phyloP scores from a whole-genome alignment of 2,888 invertebrate species.

The Acronicta leporina region DNA sequence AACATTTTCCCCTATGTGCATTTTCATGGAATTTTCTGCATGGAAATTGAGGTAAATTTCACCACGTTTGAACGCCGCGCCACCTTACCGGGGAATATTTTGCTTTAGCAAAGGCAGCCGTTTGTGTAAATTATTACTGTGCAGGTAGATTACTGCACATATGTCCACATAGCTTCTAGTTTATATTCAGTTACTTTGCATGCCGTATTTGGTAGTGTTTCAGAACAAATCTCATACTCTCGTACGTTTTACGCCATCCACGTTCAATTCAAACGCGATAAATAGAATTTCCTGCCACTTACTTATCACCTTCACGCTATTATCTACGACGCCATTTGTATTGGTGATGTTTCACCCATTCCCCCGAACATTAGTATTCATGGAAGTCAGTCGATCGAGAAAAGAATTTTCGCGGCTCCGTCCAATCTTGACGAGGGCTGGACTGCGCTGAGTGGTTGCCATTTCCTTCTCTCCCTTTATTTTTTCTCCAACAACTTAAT shows the following conservation, averaged over 20 bases:
- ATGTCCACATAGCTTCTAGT: slow-evolving; percentile 41
- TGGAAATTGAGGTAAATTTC: slow-evolving; percentile 78
- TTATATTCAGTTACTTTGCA: slow-evolving; percentile 48
- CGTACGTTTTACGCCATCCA: slow-evolving; percentile 4
- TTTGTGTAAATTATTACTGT: slow-evolving; percentile 73
- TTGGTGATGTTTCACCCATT: slow-evolving; percentile 72
- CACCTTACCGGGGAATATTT: slow-evolving; percentile 64
- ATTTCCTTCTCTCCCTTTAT: slow-evolving; percentile 82
- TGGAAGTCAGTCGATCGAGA: slow-evolving; percentile 86
- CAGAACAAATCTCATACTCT: slow-evolving; percentile 37
- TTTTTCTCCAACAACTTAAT: slow-evolving; percentile 85
- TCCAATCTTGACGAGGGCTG: slow-evolving; percentile 81
- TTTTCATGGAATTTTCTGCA: slow-evolving; percentile 84
- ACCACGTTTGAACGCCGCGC: slow-evolving; percentile 67
- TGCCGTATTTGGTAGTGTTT: slow-evolving; percentile 37
- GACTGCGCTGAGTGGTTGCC: slow-evolving; percentile 81
- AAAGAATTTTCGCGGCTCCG: slow-evolving; percentile 84
- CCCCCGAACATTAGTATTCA: slow-evolving; percentile 86
- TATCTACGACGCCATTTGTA: slow-evolving; percentile 75
- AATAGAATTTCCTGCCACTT: slow-evolving; percentile 51
- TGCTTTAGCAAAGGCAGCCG: slow-evolving; percentile 61
- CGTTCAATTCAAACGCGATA: slow-evolving; percentile 28
- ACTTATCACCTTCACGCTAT: slow-evolving; percentile 67
- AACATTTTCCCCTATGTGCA: slow-evolving; percentile 82
- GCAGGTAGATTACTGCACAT: slow-evolving; percentile 51